These are phyloP conservation scores for Aradophagus sp. DNA, from an alignment of 1,140 invertebrate species.

Conservation along the genomic window DNA sequence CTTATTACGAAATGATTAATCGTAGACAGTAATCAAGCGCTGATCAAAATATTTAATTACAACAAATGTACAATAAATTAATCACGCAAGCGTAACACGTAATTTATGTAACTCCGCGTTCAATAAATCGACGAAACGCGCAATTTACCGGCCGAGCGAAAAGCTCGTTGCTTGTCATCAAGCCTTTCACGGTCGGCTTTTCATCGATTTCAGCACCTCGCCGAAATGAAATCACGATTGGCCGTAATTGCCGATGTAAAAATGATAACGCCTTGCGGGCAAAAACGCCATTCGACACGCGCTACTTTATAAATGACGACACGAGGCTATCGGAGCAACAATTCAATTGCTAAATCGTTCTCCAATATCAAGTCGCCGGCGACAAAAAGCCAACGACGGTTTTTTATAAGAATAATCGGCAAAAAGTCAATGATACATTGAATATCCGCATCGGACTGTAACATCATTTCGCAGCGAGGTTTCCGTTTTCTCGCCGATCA, in stretches of 20 bases:
- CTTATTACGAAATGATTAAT: conserved; percentile 28
- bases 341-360: conserved; percentile 24
- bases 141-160: conserved; percentile 5
- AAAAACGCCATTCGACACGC: conserved; percentile 33
- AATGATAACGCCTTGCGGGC: conserved; percentile 10
- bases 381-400: conserved; percentile 30
- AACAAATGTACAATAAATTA: conserved; percentile 17
- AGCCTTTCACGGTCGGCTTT: conserved; percentile 15
- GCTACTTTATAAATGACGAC: conserved; percentile 35
- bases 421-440: conserved; percentile 38
- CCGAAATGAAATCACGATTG: conserved; percentile 21
- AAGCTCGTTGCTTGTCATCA: no score
- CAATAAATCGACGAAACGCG: conserved; percentile 6
- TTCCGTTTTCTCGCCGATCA: conserved; percentile 6
- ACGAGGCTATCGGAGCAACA: conserved; percentile 9
- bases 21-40: conserved; percentile 10
- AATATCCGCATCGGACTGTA: conserved; percentile 46
- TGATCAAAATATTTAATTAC: conserved; percentile 41
- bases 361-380: conserved; percentile 4
- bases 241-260: conserved; percentile 13
- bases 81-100: conserved; percentile 12
- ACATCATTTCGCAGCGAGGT: conserved; percentile 37
- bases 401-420: conserved; percentile 15
- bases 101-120: conserved; percentile 18
- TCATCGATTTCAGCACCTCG: conserved; percentile 15